Conservation (phyloP, 2,113 vertebrate species). For the Ageneiosus marmoratus region DNA sequence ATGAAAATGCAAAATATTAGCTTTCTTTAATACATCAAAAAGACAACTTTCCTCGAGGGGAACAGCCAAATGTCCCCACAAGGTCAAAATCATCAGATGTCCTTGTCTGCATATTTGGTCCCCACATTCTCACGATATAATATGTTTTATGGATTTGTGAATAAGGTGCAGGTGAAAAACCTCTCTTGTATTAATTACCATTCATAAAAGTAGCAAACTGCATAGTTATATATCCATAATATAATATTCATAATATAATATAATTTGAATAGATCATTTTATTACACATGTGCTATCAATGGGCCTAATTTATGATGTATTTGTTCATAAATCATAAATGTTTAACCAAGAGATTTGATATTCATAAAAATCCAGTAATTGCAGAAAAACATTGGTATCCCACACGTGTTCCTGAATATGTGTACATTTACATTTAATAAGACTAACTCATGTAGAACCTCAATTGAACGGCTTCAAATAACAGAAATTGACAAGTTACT, state of each 20-base stretch:
- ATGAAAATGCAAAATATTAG: no score
- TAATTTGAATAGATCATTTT: background rate
- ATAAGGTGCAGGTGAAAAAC: background rate
- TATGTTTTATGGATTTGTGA: background rate
- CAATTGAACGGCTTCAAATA: background rate
- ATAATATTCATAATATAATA: no score
- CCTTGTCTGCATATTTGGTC: no score
- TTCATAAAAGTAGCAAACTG: background rate
- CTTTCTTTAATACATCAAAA: no score
- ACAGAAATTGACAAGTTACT: background rate
- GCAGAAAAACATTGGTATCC: background rate
- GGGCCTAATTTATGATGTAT: background rate
- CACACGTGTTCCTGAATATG: background rate
- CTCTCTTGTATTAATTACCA: background rate
- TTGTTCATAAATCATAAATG: background rate
- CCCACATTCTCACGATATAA: no score
- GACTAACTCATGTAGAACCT: background rate
- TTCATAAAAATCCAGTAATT: background rate
- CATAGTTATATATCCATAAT: no score
- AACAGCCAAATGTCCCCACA: no score
- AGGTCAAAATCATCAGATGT: no score
- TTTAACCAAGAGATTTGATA: background rate
- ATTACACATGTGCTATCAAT: background rate
- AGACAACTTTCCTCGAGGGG: no score
- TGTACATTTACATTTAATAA: background rate